Evolutionary conservation across 1,140 invertebrate species (phyloP), one percentile per base, ranked within the genome.

Genomic region (Telenomus remus): DNA sequence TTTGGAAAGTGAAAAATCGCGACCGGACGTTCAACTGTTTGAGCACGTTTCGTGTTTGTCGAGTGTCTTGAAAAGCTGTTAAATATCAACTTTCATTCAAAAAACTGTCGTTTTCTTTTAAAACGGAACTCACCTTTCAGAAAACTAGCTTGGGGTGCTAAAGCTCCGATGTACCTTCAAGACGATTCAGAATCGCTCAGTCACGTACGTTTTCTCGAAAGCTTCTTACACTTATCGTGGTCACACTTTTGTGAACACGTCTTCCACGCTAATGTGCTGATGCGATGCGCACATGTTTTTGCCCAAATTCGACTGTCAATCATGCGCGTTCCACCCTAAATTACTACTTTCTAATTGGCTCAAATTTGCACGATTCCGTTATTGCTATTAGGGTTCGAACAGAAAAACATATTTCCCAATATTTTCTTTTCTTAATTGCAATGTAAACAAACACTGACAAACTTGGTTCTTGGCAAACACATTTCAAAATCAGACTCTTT

Each of bases 161-260:
- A 64, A 72, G 46, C 14, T 72, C 59, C 63, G 54, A 54, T 72
- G 69, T 48, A 57, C 39, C 42, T 59, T 50, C 27, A 37, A n/a
- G 47, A 63, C 42, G 59, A 71, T 71, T 70, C 57, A 47, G 12
- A 42, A 53, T 51, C 42, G 33, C 43, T 57, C 12, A 42, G 16
- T 57, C 47, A 53, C 43, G 59, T 53, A 72, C 54, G 69, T 64
- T 27, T 27, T 43, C 59, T 72, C 57, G 53, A 64, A 47, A 64
- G 34, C 53, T 64, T 53, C 60, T 72, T 53, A 47, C 47, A 47
- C 48, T 59, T 51, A 72, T 57, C 48, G 59, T 33, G 59, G 50
- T 53, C 53, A 15, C 68, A 64, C 59, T 61, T 72, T 56, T 47
- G 37, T 44, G 43, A 44, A 35, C 42, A 39, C 19, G 19, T 27